Conservation (phyloP, 2,888 invertebrate species). For the Mesorhabditis belari region DNA sequence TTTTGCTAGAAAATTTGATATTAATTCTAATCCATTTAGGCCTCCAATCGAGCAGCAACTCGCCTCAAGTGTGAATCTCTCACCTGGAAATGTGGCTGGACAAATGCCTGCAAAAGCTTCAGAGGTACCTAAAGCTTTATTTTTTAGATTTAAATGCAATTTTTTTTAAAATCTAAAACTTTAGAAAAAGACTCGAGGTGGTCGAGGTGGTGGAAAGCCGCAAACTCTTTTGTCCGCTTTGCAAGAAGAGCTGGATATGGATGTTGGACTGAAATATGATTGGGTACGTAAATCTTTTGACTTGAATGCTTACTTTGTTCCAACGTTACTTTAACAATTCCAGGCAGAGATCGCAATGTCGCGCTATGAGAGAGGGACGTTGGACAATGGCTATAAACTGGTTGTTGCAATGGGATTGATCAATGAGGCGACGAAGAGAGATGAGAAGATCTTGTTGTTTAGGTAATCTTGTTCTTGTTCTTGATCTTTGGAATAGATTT, state of each 20-base stretch:
- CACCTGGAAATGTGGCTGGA: no score
- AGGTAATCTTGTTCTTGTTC: no score
- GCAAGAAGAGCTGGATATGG: conserved; percentile 14
- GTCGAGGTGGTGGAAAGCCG: not conserved
- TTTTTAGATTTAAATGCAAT: no score
- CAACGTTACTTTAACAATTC: conserved; percentile 10
- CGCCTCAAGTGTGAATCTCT: no score
- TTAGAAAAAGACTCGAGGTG: not conserved
- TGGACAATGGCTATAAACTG: conserved; percentile 91
- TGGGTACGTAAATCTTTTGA: conserved; percentile 12
- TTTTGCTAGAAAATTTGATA: no score
- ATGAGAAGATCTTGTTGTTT: conserved; percentile 85
- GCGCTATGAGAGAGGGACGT: conserved; percentile 73
- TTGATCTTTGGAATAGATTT: no score
- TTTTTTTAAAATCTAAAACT: no score
- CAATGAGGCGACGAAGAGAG: conserved; percentile 75
- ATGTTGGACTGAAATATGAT: conserved; percentile 16
- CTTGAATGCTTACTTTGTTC: no score
- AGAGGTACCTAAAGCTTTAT: no score
- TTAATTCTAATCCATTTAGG: no score
- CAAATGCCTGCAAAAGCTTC: no score
- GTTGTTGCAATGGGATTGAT: conserved; percentile 83
- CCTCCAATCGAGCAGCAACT: no score
- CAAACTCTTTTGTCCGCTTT: conserved; percentile 3
- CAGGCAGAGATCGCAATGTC: conserved; percentile 57